phyloP scores from a whole-genome alignment of 2,113 vertebrate species.

The Antechinus flavipes region DNA sequence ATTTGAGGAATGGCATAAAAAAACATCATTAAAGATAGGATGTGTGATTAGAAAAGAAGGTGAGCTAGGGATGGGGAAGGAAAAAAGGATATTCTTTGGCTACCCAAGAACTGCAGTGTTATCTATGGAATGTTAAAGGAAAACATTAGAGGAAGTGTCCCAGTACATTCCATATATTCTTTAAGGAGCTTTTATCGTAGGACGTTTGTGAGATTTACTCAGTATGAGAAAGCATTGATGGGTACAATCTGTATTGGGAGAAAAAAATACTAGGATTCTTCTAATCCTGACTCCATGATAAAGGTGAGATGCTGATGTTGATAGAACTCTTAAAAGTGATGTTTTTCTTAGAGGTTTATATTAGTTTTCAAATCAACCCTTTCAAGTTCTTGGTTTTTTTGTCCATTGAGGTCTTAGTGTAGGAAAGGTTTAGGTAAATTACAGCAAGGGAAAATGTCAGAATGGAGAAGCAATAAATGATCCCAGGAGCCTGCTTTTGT shows the following conservation, averaged over 20 bases:
- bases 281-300: neutral
- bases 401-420: neutral
- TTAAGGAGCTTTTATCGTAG: neutral
- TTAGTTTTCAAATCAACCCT: neutral
- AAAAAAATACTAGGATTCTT: neutral
- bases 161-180: too few relatives aligned
- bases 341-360: neutral
- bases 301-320: neutral
- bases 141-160: neutral
- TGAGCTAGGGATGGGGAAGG: neutral
- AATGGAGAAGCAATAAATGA: neutral
- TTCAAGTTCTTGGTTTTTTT: neutral
- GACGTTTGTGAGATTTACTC: neutral
- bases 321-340: neutral
- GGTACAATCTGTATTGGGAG: neutral
- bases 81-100: neutral
- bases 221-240: neutral
- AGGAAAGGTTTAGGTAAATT: neutral
- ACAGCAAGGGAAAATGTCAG: neutral
- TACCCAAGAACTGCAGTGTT: neutral
- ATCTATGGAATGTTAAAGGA: neutral
- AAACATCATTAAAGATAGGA: neutral
- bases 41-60: neutral
- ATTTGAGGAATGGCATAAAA: neutral
- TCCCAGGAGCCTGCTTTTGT: neutral